phyloP scores from a whole-genome alignment of 2,888 invertebrate genomes.

The Eurytoma californica region DNA sequence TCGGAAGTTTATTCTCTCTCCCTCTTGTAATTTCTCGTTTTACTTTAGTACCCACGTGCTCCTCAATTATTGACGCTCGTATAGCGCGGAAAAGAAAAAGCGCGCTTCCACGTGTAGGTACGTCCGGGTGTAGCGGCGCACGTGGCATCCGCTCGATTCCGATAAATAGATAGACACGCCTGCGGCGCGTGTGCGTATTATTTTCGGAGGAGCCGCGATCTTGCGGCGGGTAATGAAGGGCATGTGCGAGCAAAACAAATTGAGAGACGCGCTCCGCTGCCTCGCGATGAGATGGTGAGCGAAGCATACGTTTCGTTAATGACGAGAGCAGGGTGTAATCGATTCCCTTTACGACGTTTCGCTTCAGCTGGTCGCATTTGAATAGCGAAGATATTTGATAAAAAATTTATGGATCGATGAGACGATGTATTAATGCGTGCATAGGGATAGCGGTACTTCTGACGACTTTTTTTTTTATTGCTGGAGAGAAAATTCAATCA shows the following conservation, averaged over 20 bases:
- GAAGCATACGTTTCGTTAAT: neutral
- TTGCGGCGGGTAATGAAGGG: conserved; percentile 11
- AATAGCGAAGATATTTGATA: too few relatives aligned
- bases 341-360: neutral
- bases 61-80: conserved; percentile 6
- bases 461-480: too few relatives aligned
- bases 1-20: neutral
- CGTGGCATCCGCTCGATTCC: neutral
- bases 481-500: too few relatives aligned
- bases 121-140: neutral
- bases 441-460: too few relatives aligned
- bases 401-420: too few relatives aligned
- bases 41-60: neutral
- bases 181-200: neutral
- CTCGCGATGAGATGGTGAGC: conserved; percentile 6
- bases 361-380: too few relatives aligned
- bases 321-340: neutral
- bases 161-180: neutral
- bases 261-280: neutral
- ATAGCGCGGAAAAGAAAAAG: neutral
- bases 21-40: neutral
- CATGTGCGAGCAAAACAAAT: neutral
- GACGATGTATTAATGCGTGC: too few relatives aligned
- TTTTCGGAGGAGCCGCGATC: conserved; percentile 5
- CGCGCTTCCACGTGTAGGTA: neutral